Conservation (phyloP, 2,888 invertebrate species). For the Drosophila siamana region DNA sequence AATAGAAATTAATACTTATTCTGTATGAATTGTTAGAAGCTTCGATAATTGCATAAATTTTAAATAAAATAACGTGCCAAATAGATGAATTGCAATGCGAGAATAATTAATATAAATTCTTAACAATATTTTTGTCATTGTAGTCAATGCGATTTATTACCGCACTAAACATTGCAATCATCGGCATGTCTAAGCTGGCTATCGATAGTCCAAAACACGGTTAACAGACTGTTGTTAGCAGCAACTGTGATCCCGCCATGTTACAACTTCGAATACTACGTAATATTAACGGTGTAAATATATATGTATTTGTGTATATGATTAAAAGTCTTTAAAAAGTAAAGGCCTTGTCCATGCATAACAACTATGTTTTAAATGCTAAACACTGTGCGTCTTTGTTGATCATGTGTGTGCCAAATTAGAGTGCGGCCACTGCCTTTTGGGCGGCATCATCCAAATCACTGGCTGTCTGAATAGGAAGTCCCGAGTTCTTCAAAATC, state of each 20-base stretch:
- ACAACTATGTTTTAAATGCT: slow-evolving; percentile 42
- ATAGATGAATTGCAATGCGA: not conserved
- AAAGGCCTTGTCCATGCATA: slow-evolving; percentile 14
- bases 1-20: not conserved
- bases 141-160: not conserved
- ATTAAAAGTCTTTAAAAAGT: slow-evolving; percentile 35
- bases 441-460: slow-evolving; percentile 97
- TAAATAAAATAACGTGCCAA: not conserved
- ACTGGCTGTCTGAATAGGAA: slow-evolving; percentile 92
- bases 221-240: slow-evolving; percentile 11
- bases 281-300: slow-evolving; percentile 15
- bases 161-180: not conserved
- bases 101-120: not conserved
- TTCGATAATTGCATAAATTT: not conserved
- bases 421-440: slow-evolving; percentile 89
- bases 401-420: not conserved
- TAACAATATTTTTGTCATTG: not conserved
- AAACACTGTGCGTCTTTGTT: slow-evolving; percentile 47
- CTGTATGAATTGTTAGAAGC: not conserved
- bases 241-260: not conserved
- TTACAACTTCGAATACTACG: slow-evolving; percentile 2
- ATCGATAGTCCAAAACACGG: slow-evolving; percentile 13
- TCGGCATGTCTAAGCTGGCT: slow-evolving; percentile 6
- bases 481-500: slow-evolving; percentile 92
- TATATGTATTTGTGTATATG: slow-evolving; percentile 7